Conservation (phyloP, 2,888 invertebrate species). For the Scelioninae gen. 2 region DNA sequence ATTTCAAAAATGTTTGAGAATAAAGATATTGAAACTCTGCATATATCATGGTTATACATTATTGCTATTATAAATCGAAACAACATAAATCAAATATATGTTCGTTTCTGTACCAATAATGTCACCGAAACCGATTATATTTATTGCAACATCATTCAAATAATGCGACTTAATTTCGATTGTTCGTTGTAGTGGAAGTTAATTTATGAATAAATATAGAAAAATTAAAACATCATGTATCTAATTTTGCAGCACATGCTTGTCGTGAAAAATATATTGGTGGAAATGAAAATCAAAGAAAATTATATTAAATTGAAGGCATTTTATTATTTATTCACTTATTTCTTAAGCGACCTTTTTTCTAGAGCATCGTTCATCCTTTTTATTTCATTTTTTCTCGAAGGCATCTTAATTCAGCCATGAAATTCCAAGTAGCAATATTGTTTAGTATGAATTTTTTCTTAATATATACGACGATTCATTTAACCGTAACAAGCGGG, state of each 20-base stretch:
- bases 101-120: too few species aligned
- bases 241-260: neutral
- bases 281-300: neutral
- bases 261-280: neutral
- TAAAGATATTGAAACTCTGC: too few species aligned
- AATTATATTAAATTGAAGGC: neutral
- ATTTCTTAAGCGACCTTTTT: neutral
- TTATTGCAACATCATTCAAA: slow-evolving; percentile 37
- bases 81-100: too few species aligned
- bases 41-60: too few species aligned
- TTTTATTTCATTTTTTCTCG: slow-evolving; percentile 6
- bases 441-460: slow-evolving; percentile 47
- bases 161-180: slow-evolving; percentile 24
- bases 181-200: slow-evolving; percentile 9
- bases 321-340: slow-evolving; percentile 2
- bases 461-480: slow-evolving; percentile 47
- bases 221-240: slow-evolving; percentile 23
- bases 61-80: too few species aligned
- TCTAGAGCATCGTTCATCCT: too few species aligned
- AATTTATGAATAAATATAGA: slow-evolving; percentile 11
- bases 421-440: slow-evolving; percentile 47
- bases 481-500: slow-evolving; percentile 49
- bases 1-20: too few species aligned
- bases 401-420: slow-evolving; percentile 32
- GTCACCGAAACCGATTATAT: too few species aligned